Evolutionary conservation across 2,113 vertebrate genomes (phyloP).

Genomic region (Sphaerodactylus townsendi): DNA sequence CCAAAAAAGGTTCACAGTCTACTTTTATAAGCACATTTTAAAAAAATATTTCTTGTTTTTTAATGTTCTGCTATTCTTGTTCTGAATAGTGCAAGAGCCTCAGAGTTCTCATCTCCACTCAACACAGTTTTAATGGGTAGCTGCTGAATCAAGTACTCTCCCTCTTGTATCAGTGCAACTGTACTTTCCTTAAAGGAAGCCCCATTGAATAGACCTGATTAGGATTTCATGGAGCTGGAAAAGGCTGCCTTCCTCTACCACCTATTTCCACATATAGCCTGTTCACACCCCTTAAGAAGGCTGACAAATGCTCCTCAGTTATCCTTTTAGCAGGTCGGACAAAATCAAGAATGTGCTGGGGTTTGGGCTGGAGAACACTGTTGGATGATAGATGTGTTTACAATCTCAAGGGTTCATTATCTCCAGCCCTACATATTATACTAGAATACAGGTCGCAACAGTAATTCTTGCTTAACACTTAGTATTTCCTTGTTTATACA

Average conservation of each 20-base stretch:
- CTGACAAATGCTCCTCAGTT: not conserved
- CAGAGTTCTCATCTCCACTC: not conserved
- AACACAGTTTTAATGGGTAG: not conserved
- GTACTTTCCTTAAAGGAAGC: too few relatives aligned
- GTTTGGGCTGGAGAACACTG: not conserved
- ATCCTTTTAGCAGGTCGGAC: not conserved
- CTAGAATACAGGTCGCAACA: not conserved
- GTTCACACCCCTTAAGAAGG: not conserved
- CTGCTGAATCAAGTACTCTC: not conserved
- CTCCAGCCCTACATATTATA: not conserved
- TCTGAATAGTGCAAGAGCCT: not conserved
- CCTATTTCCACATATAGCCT: not conserved
- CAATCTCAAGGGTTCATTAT: too few relatives aligned
- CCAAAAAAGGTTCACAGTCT: not conserved
- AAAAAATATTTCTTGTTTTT: not conserved
- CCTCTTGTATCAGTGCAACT: not conserved
- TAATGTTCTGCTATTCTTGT: not conserved
- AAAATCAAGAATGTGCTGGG: not conserved
- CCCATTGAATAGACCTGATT: too few relatives aligned
- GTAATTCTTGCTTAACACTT: not conserved
- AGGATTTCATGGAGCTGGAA: too few relatives aligned
- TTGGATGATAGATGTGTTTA: not conserved
- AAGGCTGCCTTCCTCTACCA: too few relatives aligned
- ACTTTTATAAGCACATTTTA: not conserved
- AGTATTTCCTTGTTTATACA: constrained; percentile 11